Evolutionary conservation across 2,797 vertebrate species (phyloP).

Genomic region (Gobionotothen gibberifrons): DNA sequence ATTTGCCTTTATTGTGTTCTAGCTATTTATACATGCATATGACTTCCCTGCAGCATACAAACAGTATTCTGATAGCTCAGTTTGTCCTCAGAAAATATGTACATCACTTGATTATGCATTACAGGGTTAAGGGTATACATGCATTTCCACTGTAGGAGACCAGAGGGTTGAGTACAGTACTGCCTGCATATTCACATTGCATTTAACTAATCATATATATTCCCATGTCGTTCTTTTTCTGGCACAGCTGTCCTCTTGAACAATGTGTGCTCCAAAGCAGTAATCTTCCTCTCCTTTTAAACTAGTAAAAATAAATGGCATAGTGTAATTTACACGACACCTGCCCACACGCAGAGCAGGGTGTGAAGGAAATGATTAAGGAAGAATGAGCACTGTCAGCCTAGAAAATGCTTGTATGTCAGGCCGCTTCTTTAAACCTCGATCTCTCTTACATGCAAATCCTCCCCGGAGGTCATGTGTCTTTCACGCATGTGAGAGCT

Average conservation of each 20-base stretch:
- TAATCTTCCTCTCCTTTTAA: slow-evolving; percentile 11
- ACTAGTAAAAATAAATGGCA: slow-evolving; percentile 8
- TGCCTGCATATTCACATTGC: not conserved
- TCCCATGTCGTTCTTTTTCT: not conserved
- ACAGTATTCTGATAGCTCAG: no score
- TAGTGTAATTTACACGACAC: slow-evolving; percentile 12
- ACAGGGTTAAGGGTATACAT: no score
- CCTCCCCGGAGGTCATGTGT: slow-evolving; percentile 51
- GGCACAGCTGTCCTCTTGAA: not conserved
- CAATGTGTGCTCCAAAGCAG: slow-evolving; percentile 14
- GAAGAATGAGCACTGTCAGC: slow-evolving; percentile 25
- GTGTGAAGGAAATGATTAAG: slow-evolving; percentile 42
- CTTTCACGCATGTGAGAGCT: slow-evolving; percentile 44
- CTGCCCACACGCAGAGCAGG: slow-evolving; percentile 42
- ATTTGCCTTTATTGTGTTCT: no score
- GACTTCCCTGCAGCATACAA: no score
- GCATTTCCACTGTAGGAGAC: no score
- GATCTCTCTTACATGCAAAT: slow-evolving; percentile 60
- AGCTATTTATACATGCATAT: no score
- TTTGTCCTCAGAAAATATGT: no score
- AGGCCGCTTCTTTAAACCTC: slow-evolving; percentile 37
- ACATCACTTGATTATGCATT: no score
- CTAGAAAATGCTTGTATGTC: slow-evolving; percentile 29
- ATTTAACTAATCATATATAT: slow-evolving; percentile 1
- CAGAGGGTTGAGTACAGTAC: not conserved